Evolutionary conservation across 2,888 invertebrate species (phyloP).

Genomic region (Theristus sp.): DNA sequence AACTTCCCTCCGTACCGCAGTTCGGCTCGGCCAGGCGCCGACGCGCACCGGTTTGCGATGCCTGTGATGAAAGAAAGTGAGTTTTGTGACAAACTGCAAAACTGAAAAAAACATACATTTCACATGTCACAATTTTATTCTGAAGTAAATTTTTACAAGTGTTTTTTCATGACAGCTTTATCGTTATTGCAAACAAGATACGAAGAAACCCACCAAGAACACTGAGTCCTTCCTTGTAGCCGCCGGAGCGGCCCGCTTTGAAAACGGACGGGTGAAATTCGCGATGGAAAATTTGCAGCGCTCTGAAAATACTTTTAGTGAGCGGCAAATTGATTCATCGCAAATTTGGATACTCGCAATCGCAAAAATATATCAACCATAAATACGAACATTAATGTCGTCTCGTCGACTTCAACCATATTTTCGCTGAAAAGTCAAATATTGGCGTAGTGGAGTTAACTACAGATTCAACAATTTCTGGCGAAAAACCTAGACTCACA

Average conservation of each 20-base stretch:
- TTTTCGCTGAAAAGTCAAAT: slow-evolving; percentile 15
- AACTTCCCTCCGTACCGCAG: slow-evolving; percentile 40
- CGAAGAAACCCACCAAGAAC: slow-evolving; percentile 30
- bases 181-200: no score
- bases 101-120: no score
- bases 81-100: background rate
- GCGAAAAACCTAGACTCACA: background rate
- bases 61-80: slow-evolving; percentile 16
- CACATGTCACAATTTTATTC: no score
- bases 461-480: no score
- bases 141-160: no score
- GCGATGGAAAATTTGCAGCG: slow-evolving; percentile 55
- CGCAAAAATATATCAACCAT: background rate
- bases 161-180: no score
- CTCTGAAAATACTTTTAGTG: slow-evolving; percentile 36
- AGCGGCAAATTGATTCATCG: no score
- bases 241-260: slow-evolving; percentile 42
- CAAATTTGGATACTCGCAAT: background rate
- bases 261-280: slow-evolving; percentile 54
- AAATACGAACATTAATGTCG: slow-evolving; percentile 9
- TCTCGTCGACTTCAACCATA: slow-evolving; percentile 19
- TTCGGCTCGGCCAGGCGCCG: slow-evolving; percentile 45
- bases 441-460: no score
- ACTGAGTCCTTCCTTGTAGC: slow-evolving; percentile 50
- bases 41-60: slow-evolving; percentile 51